These are phyloP conservation scores for Bicyclus anynana DNA, from an alignment of 1,140 invertebrate genomes.

Conservation along the genomic window DNA sequence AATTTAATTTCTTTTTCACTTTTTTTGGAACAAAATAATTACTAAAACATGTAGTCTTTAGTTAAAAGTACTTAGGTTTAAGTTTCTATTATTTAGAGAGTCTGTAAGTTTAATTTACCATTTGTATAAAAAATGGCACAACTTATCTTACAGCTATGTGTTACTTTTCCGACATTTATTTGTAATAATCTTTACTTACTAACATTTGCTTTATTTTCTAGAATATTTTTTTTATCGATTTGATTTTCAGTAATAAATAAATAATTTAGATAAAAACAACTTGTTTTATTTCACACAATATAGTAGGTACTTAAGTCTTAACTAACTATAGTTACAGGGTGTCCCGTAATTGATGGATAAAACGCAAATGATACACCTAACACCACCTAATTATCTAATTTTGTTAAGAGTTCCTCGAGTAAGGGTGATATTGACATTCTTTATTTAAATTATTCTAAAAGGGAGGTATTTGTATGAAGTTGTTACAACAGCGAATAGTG, in stretches of 20 bases:
- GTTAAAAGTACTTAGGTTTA: slow-evolving; percentile 30
- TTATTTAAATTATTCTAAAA: too few species aligned
- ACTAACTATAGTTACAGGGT: too few species aligned
- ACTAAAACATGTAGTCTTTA: slow-evolving; percentile 32
- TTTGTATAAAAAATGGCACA: slow-evolving; percentile 34
- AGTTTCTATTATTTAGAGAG: slow-evolving; percentile 42
- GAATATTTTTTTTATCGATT: slow-evolving; percentile 62
- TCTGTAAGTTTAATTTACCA: slow-evolving; percentile 12
- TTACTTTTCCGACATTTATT: slow-evolving; percentile 53
- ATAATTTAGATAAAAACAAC: slow-evolving; percentile 47
- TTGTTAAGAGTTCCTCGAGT: too few species aligned
- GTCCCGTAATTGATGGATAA: too few species aligned
- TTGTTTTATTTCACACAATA: slow-evolving; percentile 27
- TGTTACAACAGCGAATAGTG: too few species aligned
- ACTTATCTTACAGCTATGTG: slow-evolving; percentile 36
- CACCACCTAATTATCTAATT: too few species aligned
- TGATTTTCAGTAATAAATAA: slow-evolving; percentile 73
- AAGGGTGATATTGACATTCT: too few species aligned
- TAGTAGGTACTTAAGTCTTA: too few species aligned
- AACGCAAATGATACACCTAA: too few species aligned
- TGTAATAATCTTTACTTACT: slow-evolving; percentile 52
- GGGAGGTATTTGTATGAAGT: too few species aligned
- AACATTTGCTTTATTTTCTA: slow-evolving; percentile 58
- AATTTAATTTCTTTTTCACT: slow-evolving; percentile 45
- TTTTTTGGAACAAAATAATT: slow-evolving; percentile 63